Percentiles rank a stretch among this genome's conserved stretches.
Evolutionary conservation across 1,140 invertebrate species (phyloP).

Genomic region (Zaprionus ornatus): DNA sequence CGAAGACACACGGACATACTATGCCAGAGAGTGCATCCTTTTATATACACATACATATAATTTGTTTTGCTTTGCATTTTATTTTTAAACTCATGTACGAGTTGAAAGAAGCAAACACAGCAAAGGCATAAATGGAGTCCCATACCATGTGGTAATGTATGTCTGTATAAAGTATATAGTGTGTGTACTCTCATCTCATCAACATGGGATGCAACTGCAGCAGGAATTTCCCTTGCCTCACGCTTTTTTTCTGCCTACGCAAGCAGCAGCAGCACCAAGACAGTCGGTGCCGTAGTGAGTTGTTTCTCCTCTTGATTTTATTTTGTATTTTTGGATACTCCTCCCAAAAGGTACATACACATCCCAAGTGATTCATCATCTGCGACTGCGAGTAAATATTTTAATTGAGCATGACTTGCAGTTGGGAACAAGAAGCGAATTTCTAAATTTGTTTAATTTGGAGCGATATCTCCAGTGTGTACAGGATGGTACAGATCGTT

Average conservation of each 20-base stretch:
- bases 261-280: slow-evolving; percentile 11
- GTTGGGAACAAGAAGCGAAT: not conserved
- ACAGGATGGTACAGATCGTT: not conserved
- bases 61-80: slow-evolving; percentile 55
- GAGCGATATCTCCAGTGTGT: not conserved
- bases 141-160: slow-evolving; percentile 36
- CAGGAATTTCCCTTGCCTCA: slow-evolving; percentile 6
- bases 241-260: slow-evolving; percentile 24
- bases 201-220: not conserved
- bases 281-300: slow-evolving; percentile 16
- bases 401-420: slow-evolving; percentile 35
- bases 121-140: slow-evolving; percentile 13
- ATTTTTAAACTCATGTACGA: slow-evolving; percentile 48
- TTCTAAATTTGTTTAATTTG: not conserved
- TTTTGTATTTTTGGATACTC: slow-evolving; percentile 10
- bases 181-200: not conserved
- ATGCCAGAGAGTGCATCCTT: slow-evolving; percentile 41
- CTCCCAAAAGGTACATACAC: slow-evolving; percentile 12
- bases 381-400: slow-evolving; percentile 12
- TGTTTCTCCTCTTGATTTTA: slow-evolving; percentile 8
- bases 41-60: slow-evolving; percentile 44
- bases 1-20: not conserved
- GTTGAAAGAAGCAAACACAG: slow-evolving; percentile 7
- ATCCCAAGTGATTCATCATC: slow-evolving; percentile 48
- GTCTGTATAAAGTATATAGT: not conserved